Evolutionary conservation across 1,140 invertebrate genomes (phyloP), one percentile per base, ranked within the genome.

Genomic region (Heliothis virescens): DNA sequence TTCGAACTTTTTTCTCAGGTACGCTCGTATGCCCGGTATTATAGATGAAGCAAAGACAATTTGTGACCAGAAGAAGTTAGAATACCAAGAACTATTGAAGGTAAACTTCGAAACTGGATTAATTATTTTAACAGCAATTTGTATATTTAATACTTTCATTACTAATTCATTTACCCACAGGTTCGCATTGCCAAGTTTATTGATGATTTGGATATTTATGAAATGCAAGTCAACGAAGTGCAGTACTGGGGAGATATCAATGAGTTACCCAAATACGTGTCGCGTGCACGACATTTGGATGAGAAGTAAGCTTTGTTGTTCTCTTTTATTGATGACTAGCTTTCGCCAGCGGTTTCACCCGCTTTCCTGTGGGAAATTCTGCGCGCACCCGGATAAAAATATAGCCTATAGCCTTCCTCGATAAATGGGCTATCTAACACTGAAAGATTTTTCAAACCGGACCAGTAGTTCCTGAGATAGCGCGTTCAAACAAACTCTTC

Each of bases 221-320:
- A 96, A 29, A 96, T 96, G 81, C 97, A 98, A 90, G 97, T 98
- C 47, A 97, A 99, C 71, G 97, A 99, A 85, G 97, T 99, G 87
- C 96, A 98, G 83, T 96, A 97, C 71, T 98, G 98, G 95, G 98
- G 98, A 2, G 98, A 99, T 82, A 96, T 99, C n/a, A 96, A 97
- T 16, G 97, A 98, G 65, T 95, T 99, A 57, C 95, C 97, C 34
- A 97, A 97, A 83, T 99, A 99, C 91, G 96, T 98, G 34, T 97
- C 97, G 52, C 97, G 98, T 78, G 97, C 98, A 0, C 96, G 95
- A 12, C 94, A 96, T 53, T 90, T 99, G 0, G 97, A 99, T 87
- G 95, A 96, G 79, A 96, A 96, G 94, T 97, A 96, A 90, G 94
- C 7, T 10, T 53, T 53, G 11, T 53, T n/a, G 52, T 53, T 15